phyloP scores from a whole-genome alignment of 2,113 vertebrate species.

The Scartelaos histophorus region DNA sequence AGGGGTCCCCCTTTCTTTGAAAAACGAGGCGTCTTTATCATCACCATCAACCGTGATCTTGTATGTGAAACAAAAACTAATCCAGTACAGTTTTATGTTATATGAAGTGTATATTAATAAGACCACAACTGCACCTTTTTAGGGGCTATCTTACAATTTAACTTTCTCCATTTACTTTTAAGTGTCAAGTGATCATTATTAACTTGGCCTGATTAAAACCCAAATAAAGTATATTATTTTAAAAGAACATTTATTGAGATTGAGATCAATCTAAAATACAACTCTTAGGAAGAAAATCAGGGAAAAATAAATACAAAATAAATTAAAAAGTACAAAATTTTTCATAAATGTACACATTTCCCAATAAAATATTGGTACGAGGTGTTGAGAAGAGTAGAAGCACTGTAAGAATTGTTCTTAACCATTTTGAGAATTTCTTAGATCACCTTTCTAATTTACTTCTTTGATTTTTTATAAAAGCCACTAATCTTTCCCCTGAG shows the following conservation, averaged over 20 bases:
- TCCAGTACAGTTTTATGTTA: too few species aligned
- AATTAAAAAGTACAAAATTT: constrained; percentile 71
- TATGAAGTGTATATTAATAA: too few species aligned
- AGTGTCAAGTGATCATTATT: too few species aligned
- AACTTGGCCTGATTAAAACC: too few species aligned
- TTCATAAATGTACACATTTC: constrained; percentile 59
- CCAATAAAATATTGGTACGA: constrained; percentile 38
- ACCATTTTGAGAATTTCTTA: constrained; percentile 20
- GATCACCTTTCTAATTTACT: not conserved
- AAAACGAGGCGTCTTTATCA: too few species aligned
- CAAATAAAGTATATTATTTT: constrained; percentile 14
- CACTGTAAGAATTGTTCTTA: constrained; percentile 28
- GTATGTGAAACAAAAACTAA: too few species aligned
- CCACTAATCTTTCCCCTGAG: constrained; percentile 72
- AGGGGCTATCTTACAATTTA: too few species aligned
- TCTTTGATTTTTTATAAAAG: not conserved
- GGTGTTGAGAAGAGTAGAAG: constrained; percentile 21
- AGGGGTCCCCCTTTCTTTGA: too few species aligned
- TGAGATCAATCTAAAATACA: constrained; percentile 61
- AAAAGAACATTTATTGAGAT: constrained; percentile 72
- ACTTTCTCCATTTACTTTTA: too few species aligned
- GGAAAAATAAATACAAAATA: constrained; percentile 72
- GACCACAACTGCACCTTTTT: too few species aligned
- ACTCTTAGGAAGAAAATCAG: constrained; percentile 35
- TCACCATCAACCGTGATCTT: too few species aligned